A percentile compares a stretch with the other conserved stretches of the same genome.
Conservation (phyloP, 2,113 vertebrate genomes). For the Dipodomys merriami region DNA sequence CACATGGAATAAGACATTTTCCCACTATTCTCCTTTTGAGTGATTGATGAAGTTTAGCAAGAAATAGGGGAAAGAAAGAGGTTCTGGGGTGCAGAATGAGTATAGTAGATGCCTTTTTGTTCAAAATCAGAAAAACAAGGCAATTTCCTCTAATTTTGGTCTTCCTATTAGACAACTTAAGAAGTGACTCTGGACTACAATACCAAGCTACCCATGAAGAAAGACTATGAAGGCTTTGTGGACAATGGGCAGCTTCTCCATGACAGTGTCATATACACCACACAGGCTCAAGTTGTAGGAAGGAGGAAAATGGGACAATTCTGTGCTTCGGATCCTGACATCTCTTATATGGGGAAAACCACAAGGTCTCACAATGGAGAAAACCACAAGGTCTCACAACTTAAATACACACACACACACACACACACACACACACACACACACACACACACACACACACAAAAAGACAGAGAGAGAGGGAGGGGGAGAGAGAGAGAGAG, state of each 20-base stretch:
- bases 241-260: background rate
- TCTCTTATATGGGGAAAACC: background rate
- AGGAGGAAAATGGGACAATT: background rate
- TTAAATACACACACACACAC: too few species aligned
- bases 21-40: background rate
- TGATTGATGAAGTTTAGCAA: background rate
- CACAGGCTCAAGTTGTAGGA: background rate
- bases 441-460: too few species aligned
- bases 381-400: background rate
- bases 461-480: too few species aligned
- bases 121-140: conserved; percentile 26
- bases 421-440: too few species aligned
- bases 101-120: background rate
- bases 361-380: background rate
- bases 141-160: background rate
- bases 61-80: background rate
- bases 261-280: background rate
- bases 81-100: background rate
- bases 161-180: background rate
- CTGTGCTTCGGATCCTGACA: background rate
- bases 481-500: too few species aligned
- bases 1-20: background rate
- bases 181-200: background rate
- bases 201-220: background rate
- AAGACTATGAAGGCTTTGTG: conserved; percentile 4